Base-by-base conservation (phyloP, 2,888 invertebrate genomes). In the Hesperia comma region DNA sequence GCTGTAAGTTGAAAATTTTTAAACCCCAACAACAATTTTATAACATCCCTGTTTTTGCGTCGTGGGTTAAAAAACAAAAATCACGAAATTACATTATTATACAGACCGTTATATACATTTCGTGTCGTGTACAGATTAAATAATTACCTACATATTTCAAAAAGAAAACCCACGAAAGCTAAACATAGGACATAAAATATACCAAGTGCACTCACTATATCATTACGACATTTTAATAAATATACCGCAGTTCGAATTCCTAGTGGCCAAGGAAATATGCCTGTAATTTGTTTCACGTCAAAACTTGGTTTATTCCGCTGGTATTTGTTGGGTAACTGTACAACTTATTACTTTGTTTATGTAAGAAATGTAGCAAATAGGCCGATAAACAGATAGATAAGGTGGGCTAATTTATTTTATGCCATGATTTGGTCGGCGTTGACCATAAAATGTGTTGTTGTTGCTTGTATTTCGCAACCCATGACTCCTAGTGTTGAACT, bases 181-280 rank as follows among this genome's bases (percentile, higher is more conserved):
- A 21, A 26, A 26, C 51, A 21, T 12, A 21, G 4, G 10, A 12
- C 4, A 53, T 37, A 37, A 37, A 37, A 37, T 37, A 37, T 1
- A 53, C n/a, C 53, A 10, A 53, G n/a, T 49, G n/a, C 53, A n/a
- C 6, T 53, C 32, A 32, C 53, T 26, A 53, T 32, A 53, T 53
- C 53, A 49, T 49, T 32, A 53, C 53, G 53, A 53, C 53, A 32
- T 53, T 53, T 53, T 53, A 53, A 32, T 53, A 53, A 53, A 53
- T 53, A 32, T 53, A 53, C 53, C n/a, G 53, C 32, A 32, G 53
- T 26, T 53, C 26, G 53, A 53, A 26, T 53, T 26, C 53, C 53
- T 32, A 14, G 53, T 32, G 53, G 21, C 53, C 7, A 7, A 53
- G 53, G 32, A 53, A 53, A 53, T 32, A 53, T 32, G 53, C n/a